phyloP scores from a whole-genome alignment of 2,888 invertebrate species.

The Sepiola atlantica region DNA sequence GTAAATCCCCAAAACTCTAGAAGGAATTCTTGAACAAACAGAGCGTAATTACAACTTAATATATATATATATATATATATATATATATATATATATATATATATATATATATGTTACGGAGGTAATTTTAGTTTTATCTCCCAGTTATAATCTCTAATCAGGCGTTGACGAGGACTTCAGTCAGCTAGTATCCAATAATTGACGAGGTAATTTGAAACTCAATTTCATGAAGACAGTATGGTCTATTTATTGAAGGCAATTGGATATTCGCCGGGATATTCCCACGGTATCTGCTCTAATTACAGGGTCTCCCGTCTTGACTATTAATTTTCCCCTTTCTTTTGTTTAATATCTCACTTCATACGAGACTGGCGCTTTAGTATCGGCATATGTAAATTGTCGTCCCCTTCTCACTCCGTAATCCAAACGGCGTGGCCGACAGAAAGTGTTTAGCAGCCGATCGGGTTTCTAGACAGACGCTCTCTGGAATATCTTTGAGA shows the following conservation, averaged over 20 bases:
- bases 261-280: background rate
- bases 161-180: too few relatives aligned
- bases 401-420: background rate
- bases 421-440: background rate
- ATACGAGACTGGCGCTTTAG: background rate
- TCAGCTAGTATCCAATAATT: background rate
- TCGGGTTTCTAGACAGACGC: background rate
- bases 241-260: conserved; percentile 32
- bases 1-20: too few relatives aligned
- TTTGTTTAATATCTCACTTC: background rate
- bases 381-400: background rate
- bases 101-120: too few relatives aligned
- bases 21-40: too few relatives aligned
- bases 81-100: too few relatives aligned
- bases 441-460: background rate
- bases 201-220: background rate
- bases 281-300: background rate
- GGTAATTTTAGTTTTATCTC: too few relatives aligned
- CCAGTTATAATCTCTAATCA: too few relatives aligned
- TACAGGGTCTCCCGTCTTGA: background rate
- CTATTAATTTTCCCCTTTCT: background rate
- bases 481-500: background rate
- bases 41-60: too few relatives aligned
- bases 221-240: background rate
- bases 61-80: too few relatives aligned